Conservation (phyloP, 2,113 vertebrate species). For the Myodes glareolus region DNA sequence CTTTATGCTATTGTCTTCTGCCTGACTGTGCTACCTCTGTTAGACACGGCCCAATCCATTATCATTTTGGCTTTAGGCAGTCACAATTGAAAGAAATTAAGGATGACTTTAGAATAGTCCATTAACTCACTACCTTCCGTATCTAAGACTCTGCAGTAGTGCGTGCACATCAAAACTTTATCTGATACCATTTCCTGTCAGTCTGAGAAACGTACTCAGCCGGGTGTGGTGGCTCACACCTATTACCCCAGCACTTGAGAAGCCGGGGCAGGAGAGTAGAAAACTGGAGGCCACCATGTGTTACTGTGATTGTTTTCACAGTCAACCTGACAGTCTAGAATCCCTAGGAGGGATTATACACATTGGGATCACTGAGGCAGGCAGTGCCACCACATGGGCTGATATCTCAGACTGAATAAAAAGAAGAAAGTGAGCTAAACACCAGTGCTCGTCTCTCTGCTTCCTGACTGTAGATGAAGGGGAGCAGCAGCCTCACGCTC, state of each 20-base stretch:
- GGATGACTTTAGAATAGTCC: not conserved
- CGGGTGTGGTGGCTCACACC: no score
- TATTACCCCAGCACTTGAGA: not conserved
- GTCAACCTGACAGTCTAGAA: not conserved
- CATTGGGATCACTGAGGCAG: not conserved
- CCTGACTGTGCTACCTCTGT: not conserved
- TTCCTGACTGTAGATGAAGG: not conserved
- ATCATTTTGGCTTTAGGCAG: not conserved
- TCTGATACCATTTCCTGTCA: not conserved
- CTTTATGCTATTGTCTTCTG: not conserved
- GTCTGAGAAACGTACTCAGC: not conserved
- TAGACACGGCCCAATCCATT: not conserved
- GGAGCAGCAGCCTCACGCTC: fast-evolving
- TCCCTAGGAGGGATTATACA: not conserved
- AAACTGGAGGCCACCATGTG: not conserved
- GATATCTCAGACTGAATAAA: not conserved
- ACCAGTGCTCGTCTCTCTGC: not conserved
- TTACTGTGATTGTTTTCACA: not conserved
- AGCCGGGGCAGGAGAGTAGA: not conserved
- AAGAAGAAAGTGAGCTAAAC: not conserved
- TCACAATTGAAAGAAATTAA: not conserved
- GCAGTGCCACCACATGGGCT: not conserved
- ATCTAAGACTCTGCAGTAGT: no score
- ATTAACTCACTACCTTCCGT: not conserved
- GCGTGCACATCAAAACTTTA: not conserved